Evolutionary conservation across 2,888 invertebrate genomes (phyloP).

Genomic region (Drosophila tripunctata): DNA sequence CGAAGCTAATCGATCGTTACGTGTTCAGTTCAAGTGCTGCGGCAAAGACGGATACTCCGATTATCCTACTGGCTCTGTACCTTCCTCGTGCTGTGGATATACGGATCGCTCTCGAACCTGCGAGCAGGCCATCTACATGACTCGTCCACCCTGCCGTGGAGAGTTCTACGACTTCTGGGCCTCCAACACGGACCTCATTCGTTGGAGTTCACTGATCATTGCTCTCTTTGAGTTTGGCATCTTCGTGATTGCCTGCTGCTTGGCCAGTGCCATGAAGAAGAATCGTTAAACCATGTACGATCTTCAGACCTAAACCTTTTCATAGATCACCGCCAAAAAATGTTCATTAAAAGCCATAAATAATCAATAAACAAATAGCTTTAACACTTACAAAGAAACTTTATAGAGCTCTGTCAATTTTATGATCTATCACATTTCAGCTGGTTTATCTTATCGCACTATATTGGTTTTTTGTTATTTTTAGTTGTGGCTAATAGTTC

Average conservation of each 20-base stretch:
- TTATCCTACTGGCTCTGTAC: slow-evolving; percentile 55
- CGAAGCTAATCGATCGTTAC: not conserved
- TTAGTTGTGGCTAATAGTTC: slow-evolving; percentile 21
- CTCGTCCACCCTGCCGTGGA: slow-evolving; percentile 58
- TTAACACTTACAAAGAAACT: slow-evolving; percentile 20
- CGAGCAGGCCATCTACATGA: slow-evolving; percentile 38
- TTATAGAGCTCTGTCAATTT: slow-evolving; percentile 18
- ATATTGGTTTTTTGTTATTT: slow-evolving; percentile 9
- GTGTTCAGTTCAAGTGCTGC: slow-evolving; percentile 78
- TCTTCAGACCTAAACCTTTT: not conserved
- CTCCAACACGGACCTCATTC: slow-evolving; percentile 85
- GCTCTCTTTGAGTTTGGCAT: slow-evolving; percentile 89
- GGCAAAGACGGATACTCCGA: slow-evolving; percentile 59
- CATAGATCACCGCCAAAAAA: not conserved
- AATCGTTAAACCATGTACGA: slow-evolving; percentile 18
- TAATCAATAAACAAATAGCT: slow-evolving; percentile 61
- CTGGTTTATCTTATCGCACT: slow-evolving; percentile 38
- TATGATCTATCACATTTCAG: slow-evolving; percentile 34
- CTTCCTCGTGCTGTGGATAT: slow-evolving; percentile 79
- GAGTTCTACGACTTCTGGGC: slow-evolving; percentile 84
- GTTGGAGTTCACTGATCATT: slow-evolving; percentile 88
- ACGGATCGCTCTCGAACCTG: slow-evolving; percentile 48
- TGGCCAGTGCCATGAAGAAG: slow-evolving; percentile 93
- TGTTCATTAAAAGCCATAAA: slow-evolving; percentile 46
- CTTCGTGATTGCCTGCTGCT: slow-evolving; percentile 92